A percentile compares a stretch with the other conserved stretches of the same genome.
phyloP scores from a whole-genome alignment of 2,113 vertebrate genomes.

The Noctilio leporinus region DNA sequence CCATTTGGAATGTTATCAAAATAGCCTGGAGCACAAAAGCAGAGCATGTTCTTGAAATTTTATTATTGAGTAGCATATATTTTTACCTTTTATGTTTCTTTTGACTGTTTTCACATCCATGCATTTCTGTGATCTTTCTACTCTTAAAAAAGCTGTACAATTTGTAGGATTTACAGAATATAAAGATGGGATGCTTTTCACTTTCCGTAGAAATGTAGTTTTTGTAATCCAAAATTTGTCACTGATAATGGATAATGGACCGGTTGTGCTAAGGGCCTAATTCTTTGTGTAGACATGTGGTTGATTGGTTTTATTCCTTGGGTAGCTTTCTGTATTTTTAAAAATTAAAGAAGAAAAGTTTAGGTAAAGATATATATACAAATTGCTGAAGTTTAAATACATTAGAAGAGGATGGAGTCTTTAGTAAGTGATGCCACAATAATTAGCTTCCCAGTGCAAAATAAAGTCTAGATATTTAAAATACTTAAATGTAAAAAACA shows the following conservation, averaged over 20 bases:
- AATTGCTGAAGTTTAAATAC: not conserved
- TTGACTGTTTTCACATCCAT: not conserved
- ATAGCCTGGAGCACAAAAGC: not conserved
- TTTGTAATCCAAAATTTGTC: slow-evolving; percentile 13
- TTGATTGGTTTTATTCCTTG: not conserved
- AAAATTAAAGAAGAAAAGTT: not conserved
- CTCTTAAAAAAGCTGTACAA: not conserved
- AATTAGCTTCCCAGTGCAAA: not conserved
- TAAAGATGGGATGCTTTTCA: not conserved
- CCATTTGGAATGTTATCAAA: not conserved
- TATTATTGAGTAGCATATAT: not conserved
- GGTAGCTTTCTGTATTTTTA: slow-evolving; percentile 22
- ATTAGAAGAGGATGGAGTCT: not conserved
- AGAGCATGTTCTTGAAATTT: not conserved
- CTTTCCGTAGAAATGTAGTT: not conserved
- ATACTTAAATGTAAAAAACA: not conserved
- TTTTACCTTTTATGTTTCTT: slow-evolving; percentile 42
- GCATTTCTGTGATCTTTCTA: not conserved
- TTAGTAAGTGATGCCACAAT: not conserved
- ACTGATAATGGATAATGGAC: not conserved
- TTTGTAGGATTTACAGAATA: not conserved
- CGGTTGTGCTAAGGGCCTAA: not conserved
- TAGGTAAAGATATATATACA: slow-evolving; percentile 31
- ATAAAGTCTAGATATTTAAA: slow-evolving; percentile 20
- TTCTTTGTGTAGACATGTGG: not conserved